These are phyloP conservation scores for Abrostola triplasia DNA, from an alignment of 2,888 invertebrate genomes.

Conservation along the genomic window DNA sequence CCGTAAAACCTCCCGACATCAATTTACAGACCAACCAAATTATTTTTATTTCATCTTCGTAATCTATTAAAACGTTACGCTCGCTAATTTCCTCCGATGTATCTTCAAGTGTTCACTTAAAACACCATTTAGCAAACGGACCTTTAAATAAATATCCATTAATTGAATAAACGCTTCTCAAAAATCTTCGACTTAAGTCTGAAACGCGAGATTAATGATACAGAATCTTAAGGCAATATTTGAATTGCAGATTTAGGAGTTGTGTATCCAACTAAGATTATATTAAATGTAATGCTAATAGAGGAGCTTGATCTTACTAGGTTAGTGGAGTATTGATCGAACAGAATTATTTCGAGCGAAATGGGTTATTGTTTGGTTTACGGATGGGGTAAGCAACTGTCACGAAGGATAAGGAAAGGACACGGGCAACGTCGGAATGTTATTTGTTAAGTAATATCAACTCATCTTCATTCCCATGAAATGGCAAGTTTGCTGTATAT, in stretches of 20 bases:
- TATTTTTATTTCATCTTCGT: conserved; percentile 10
- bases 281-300: conserved; percentile 22
- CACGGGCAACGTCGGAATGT: neutral
- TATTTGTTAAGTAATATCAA: neutral
- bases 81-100: conserved; percentile 31
- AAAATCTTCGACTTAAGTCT: conserved; percentile 22
- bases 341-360: conserved; percentile 23
- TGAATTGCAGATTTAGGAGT: conserved; percentile 45
- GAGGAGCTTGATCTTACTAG: conserved; percentile 18
- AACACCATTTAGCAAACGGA: conserved; percentile 21
- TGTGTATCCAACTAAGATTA: conserved; percentile 25
- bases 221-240: conserved; percentile 39
- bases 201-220: conserved; percentile 42
- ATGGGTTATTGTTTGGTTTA: conserved; percentile 21
- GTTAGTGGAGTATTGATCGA: conserved; percentile 36
- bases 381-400: conserved; percentile 14
- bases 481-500: too few species aligned
- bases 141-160: conserved; percentile 48
- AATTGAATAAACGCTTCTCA: conserved; percentile 38
- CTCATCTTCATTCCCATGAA: neutral
- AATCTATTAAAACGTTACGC: conserved; percentile 15
- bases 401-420: conserved; percentile 10
- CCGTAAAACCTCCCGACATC: conserved; percentile 30
- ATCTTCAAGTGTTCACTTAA: conserved; percentile 30
- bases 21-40: conserved; percentile 31